These are phyloP conservation scores for Anguilla megastoma DNA, from an alignment of 2,797 vertebrate species.

Conservation along the genomic window DNA sequence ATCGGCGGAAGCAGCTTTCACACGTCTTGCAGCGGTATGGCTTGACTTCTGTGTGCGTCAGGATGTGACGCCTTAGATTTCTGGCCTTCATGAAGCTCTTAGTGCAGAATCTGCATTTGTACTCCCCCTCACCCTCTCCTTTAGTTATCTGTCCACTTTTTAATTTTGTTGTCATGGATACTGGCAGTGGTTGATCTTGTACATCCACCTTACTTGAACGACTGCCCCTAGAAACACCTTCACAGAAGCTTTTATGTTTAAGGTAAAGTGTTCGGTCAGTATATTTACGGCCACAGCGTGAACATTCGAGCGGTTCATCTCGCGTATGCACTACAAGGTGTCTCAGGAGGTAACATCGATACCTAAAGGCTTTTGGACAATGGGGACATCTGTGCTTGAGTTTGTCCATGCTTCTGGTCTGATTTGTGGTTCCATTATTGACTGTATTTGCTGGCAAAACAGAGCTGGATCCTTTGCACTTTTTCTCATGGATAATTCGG, in stretches of 20 bases:
- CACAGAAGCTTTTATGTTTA: slow-evolving; percentile 69
- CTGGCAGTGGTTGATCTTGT: slow-evolving; percentile 10
- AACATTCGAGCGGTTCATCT: slow-evolving; percentile 61
- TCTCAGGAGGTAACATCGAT: slow-evolving; percentile 61
- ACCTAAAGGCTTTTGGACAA: slow-evolving; percentile 66
- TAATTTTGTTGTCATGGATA: slow-evolving; percentile 22
- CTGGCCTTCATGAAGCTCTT: slow-evolving; percentile 71
- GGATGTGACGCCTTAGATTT: slow-evolving; percentile 72
- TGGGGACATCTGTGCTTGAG: slow-evolving; percentile 61
- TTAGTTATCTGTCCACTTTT: slow-evolving; percentile 32
- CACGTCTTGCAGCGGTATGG: slow-evolving; percentile 79
- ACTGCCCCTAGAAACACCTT: slow-evolving; percentile 41
- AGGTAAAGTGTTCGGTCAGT: slow-evolving; percentile 49
- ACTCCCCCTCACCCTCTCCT: slow-evolving; percentile 45
- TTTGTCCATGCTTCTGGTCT: slow-evolving; percentile 19
- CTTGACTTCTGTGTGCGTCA: slow-evolving; percentile 78
- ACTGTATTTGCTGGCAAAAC: background rate
- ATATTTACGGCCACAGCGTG: slow-evolving; percentile 67
- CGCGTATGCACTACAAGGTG: slow-evolving; percentile 66
- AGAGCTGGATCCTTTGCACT: slow-evolving; percentile 26
- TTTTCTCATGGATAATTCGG: slow-evolving; percentile 38
- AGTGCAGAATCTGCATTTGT: slow-evolving; percentile 77
- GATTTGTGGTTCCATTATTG: slow-evolving; percentile 24
- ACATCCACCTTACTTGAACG: slow-evolving; percentile 36
- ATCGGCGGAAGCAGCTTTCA: slow-evolving; percentile 73